Conservation (phyloP, 2,888 invertebrate species). For the Mesoligia furuncula region DNA sequence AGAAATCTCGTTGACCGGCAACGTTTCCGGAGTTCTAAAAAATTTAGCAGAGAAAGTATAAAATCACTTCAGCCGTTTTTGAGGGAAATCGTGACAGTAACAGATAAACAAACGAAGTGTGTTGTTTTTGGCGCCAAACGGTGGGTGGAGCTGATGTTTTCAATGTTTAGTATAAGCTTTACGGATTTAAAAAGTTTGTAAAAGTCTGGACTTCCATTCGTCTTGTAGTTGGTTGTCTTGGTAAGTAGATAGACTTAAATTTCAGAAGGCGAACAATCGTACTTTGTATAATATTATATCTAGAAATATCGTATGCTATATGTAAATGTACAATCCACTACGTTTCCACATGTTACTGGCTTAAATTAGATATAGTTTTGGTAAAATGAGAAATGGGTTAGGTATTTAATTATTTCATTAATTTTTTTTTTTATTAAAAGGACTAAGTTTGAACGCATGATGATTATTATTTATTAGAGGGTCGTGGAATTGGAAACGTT, state of each 20-base stretch:
- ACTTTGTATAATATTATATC: too few relatives aligned
- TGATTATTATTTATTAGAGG: constrained; percentile 44
- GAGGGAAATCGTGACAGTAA: constrained; percentile 33
- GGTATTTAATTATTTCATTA: too few relatives aligned
- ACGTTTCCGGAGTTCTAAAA: constrained; percentile 37
- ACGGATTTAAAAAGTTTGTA: constrained; percentile 28
- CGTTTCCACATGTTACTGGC: too few relatives aligned
- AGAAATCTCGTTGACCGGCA: constrained; percentile 11
- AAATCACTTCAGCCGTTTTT: constrained; percentile 33
- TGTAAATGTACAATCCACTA: too few relatives aligned
- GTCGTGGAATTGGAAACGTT: constrained; percentile 1
- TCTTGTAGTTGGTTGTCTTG: constrained; percentile 34
- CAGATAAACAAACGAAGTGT: constrained; percentile 45
- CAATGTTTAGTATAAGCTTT: constrained; percentile 29
- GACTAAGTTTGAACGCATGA: neutral
- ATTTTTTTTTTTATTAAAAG: too few relatives aligned
- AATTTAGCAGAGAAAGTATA: constrained; percentile 29
- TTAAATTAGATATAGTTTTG: too few relatives aligned
- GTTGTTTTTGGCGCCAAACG: constrained; percentile 46
- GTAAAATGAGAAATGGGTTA: too few relatives aligned
- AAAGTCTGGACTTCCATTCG: constrained; percentile 27
- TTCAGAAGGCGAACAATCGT: too few relatives aligned
- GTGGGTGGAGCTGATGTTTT: constrained; percentile 18
- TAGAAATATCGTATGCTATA: too few relatives aligned
- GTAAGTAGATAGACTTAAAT: too few relatives aligned